Conservation (phyloP, 2,113 vertebrate genomes). For the Antechinus flavipes region DNA sequence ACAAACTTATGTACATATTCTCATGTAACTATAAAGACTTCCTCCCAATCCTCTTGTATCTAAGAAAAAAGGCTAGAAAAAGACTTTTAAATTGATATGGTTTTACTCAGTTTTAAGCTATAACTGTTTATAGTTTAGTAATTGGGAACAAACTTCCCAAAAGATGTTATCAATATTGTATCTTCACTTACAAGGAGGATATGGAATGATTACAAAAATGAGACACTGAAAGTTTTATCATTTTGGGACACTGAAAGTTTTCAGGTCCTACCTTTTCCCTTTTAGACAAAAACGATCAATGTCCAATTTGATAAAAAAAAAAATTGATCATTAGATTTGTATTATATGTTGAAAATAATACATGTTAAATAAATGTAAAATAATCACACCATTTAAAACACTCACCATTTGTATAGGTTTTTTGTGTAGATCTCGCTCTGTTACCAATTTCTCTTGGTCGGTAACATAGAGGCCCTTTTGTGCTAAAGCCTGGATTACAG, state of each 20-base stretch:
- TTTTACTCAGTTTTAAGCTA: constrained; percentile 28
- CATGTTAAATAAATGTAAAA: not conserved
- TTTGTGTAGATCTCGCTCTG: constrained; percentile 94
- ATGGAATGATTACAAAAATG: not conserved
- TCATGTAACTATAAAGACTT: constrained; percentile 11
- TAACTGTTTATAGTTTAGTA: not conserved
- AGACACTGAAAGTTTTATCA: not conserved
- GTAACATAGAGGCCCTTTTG: constrained; percentile 97
- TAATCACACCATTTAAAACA: not conserved
- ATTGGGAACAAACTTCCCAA: not conserved
- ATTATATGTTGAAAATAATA: not conserved
- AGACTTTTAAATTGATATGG: constrained; percentile 8
- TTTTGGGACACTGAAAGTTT: too few relatives aligned
- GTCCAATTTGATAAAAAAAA: not conserved
- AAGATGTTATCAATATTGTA: not conserved
- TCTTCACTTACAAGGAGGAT: constrained; percentile 20
- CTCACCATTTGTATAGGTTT: constrained; percentile 98
- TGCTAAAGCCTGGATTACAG: constrained; percentile 96
- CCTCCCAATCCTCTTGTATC: not conserved
- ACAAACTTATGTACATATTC: constrained; percentile 24
- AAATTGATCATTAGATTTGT: not conserved
- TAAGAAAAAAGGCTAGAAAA: not conserved
- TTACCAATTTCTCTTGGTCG: constrained; percentile 95
- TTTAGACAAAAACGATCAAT: not conserved
- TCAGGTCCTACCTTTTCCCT: too few relatives aligned